phyloP scores from a whole-genome alignment of 2,888 invertebrate genomes.

The Brassicogethes aeneus region DNA sequence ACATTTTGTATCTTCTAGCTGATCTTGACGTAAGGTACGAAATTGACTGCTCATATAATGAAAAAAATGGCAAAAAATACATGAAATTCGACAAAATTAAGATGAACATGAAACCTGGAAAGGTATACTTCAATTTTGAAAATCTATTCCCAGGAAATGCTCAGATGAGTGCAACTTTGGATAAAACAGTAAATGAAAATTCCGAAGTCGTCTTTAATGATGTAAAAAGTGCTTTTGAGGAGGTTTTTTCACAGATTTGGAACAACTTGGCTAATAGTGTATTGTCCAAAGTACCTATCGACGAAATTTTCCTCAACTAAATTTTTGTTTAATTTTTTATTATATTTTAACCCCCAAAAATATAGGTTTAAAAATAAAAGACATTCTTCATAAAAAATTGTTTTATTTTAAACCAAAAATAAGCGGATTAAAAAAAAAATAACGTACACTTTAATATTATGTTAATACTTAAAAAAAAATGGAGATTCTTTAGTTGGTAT shows the following conservation, averaged over 20 bases:
- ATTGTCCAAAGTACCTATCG: slow-evolving; percentile 23
- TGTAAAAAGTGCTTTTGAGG: slow-evolving; percentile 21
- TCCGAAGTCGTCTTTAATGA: slow-evolving; percentile 23
- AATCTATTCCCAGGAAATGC: slow-evolving; percentile 27
- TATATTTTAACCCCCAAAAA: no score
- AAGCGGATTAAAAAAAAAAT: neutral
- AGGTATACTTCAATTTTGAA: slow-evolving; percentile 22
- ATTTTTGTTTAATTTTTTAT: neutral
- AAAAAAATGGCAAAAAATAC: slow-evolving; percentile 23
- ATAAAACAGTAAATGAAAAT: slow-evolving; percentile 26
- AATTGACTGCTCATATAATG: slow-evolving; percentile 21
- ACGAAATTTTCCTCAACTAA: slow-evolving; percentile 21
- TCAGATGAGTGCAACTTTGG: slow-evolving; percentile 22
- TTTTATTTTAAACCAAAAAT: neutral
- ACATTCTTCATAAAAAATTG: neutral
- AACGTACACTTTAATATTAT: neutral
- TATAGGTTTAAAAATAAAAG: no score
- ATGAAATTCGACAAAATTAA: slow-evolving; percentile 24
- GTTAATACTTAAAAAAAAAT: neutral
- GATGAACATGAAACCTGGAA: slow-evolving; percentile 50
- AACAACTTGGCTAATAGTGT: slow-evolving; percentile 19
- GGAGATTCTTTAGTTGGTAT: neutral
- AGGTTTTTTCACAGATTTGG: slow-evolving; percentile 18
- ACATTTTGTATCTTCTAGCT: slow-evolving; percentile 16
- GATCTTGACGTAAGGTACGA: slow-evolving; percentile 15